These are phyloP conservation scores for Alouatta caraya DNA, from an alignment of 2,797 vertebrate genomes.

Conservation along the genomic window DNA sequence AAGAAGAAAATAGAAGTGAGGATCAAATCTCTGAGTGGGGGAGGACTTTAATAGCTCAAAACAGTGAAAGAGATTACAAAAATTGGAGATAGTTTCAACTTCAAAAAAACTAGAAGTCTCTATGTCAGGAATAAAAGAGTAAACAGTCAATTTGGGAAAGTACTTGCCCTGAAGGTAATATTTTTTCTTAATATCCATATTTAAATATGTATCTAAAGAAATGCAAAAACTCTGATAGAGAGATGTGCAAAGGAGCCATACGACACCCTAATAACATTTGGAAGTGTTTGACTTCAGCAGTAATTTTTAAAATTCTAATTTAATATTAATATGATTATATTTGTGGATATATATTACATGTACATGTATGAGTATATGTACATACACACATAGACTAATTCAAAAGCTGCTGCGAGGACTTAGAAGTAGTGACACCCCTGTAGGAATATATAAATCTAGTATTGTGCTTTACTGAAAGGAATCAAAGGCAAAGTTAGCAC, in stretches of 20 bases:
- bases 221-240: not conserved
- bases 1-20: constrained; percentile 28
- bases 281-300: not conserved
- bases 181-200: not conserved
- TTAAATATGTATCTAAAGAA: constrained; percentile 37
- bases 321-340: not conserved
- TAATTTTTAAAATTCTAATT: not conserved
- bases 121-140: not conserved
- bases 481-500: not conserved
- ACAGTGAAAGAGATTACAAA: constrained; percentile 31
- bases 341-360: not conserved
- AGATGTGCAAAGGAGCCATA: not conserved
- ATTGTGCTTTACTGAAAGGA: not conserved
- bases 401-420: not conserved
- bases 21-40: not conserved
- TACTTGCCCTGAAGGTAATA: not conserved
- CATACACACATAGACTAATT: not conserved
- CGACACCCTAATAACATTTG: not conserved
- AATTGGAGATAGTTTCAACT: not conserved
- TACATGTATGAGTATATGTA: not conserved
- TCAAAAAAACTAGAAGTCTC: constrained; percentile 7
- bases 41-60: not conserved
- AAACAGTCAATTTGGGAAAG: not conserved
- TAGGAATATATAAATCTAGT: not conserved
- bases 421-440: not conserved